A percentile compares a stretch with the other conserved stretches of the same genome.
Evolutionary conservation across 2,888 invertebrate species (phyloP).

Genomic region (Archaeoteleia sp.): DNA sequence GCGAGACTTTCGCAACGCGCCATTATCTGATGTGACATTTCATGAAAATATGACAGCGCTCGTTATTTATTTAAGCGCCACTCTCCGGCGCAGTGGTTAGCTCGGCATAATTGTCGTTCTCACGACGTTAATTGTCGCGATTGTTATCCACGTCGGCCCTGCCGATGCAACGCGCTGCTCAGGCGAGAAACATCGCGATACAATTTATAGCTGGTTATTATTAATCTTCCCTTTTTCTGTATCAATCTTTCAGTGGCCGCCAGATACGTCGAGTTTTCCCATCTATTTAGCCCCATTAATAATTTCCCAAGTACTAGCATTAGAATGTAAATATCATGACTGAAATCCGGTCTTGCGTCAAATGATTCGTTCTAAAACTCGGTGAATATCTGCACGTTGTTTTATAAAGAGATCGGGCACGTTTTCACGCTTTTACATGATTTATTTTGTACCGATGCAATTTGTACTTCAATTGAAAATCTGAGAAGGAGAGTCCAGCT

Average conservation of each 20-base stretch:
- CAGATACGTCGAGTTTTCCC: conserved; percentile 14
- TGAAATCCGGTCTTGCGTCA: background rate
- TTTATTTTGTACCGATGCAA: no score
- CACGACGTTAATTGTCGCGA: conserved; percentile 69
- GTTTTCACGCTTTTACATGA: no score
- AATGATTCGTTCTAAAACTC: no score
- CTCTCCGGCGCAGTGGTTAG: conserved; percentile 35
- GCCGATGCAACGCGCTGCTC: conserved; percentile 34
- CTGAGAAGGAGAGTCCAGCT: no score
- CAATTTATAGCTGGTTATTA: conserved; percentile 44
- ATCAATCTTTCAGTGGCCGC: conserved; percentile 9
- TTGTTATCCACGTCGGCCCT: conserved; percentile 62
- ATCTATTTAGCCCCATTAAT: conserved; percentile 8
- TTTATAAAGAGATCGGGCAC: no score
- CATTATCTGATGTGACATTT: conserved; percentile 69
- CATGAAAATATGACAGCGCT: conserved; percentile 65
- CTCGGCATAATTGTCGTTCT: conserved; percentile 65
- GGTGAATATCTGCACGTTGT: no score
- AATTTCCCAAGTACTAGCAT: background rate
- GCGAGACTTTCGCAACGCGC: conserved; percentile 51
- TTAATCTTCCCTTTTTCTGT: conserved; percentile 34
- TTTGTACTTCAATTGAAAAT: no score
- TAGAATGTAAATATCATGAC: conserved; percentile 7
- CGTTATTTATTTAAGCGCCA: conserved; percentile 56
- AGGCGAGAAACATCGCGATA: conserved; percentile 36